Conservation (phyloP, 2,888 invertebrate genomes). For the Brenthis ino region DNA sequence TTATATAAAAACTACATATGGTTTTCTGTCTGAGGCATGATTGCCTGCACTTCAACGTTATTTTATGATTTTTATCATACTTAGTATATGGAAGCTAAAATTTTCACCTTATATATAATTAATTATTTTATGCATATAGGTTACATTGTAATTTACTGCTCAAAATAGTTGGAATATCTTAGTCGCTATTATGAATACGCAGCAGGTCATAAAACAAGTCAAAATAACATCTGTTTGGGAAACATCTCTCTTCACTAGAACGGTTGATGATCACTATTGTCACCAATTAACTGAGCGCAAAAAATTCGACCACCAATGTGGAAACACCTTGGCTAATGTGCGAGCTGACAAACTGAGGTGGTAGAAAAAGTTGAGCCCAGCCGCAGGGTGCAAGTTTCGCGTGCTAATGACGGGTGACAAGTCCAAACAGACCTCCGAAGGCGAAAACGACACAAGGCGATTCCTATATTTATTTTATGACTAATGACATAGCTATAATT, state of each 20-base stretch:
- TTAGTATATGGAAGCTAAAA: neutral
- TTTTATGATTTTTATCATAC: constrained; percentile 4
- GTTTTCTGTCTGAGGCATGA: constrained; percentile 45
- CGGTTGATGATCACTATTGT: constrained; percentile 75
- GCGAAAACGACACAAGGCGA: constrained; percentile 56
- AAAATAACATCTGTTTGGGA: constrained; percentile 65
- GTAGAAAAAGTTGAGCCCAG: constrained; percentile 59
- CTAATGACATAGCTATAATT: constrained; percentile 3
- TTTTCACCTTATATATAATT: no score
- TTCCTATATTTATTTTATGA: constrained; percentile 8
- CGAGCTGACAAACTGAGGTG: constrained; percentile 72
- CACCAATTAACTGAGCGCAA: constrained; percentile 75
- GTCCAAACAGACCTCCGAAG: constrained; percentile 73
- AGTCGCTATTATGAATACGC: constrained; percentile 14
- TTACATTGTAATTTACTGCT: no score
- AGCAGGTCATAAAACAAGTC: constrained; percentile 29
- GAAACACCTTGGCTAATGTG: constrained; percentile 79
- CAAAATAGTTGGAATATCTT: constrained; percentile 2
- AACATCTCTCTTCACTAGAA: constrained; percentile 74
- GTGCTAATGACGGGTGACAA: constrained; percentile 57
- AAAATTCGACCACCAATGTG: constrained; percentile 71
- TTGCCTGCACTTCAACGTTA: constrained; percentile 25
- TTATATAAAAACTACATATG: constrained; percentile 69
- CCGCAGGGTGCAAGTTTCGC: constrained; percentile 61
- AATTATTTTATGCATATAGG: no score